phyloP scores from a whole-genome alignment of 2,888 invertebrate species.

The Agrenia bidenticulata region DNA sequence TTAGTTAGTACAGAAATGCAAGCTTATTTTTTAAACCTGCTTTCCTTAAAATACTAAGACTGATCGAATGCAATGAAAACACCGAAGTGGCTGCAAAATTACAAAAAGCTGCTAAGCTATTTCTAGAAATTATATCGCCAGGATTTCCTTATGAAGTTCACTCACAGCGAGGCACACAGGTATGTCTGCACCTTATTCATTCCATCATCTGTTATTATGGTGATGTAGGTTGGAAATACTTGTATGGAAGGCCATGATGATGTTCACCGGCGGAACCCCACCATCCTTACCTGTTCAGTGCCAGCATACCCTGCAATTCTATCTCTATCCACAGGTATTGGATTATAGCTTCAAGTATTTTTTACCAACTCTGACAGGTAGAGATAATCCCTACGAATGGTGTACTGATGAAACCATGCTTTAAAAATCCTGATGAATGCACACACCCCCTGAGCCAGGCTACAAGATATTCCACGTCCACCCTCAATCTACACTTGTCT shows the following conservation, averaged over 20 bases:
- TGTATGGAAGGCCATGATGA: conserved; percentile 8
- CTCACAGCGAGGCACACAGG: too few relatives aligned
- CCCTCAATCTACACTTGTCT: background rate
- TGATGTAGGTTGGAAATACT: background rate
- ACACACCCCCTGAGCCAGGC: background rate
- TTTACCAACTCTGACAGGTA: conserved; percentile 4
- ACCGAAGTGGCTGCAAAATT: too few relatives aligned
- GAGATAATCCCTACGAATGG: background rate
- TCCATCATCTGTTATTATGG: too few relatives aligned
- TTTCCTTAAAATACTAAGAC: too few relatives aligned
- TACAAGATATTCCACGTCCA: conserved; percentile 1
- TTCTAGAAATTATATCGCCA: too few relatives aligned
- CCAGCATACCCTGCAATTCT: conserved; percentile 2
- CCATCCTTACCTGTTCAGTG: background rate
- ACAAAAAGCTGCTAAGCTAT: too few relatives aligned
- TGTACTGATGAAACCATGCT: background rate
- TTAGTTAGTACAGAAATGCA: too few relatives aligned
- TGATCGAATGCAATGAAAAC: too few relatives aligned
- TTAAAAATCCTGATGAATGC: conserved; percentile 1
- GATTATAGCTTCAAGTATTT: conserved; percentile 2
- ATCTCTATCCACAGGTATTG: background rate
- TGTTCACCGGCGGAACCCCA: conserved; percentile 21
- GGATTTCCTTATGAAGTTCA: too few relatives aligned
- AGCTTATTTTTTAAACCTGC: too few relatives aligned
- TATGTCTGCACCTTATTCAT: too few relatives aligned